phyloP scores from a whole-genome alignment of 2,888 invertebrate species.

The Drosophila emarginata region DNA sequence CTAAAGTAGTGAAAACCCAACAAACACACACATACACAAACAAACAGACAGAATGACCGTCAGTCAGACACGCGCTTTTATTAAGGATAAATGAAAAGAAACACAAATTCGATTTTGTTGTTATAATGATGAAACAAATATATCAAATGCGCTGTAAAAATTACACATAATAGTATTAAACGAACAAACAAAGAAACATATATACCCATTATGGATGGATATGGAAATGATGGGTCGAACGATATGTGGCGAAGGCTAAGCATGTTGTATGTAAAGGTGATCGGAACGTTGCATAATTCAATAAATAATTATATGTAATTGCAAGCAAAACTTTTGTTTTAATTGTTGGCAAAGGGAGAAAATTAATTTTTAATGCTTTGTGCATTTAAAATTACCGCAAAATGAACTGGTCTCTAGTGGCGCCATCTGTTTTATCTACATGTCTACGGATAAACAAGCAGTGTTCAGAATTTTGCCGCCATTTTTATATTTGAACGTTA shows the following conservation, averaged over 20 bases:
- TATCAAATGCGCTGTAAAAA: slow-evolving; percentile 77
- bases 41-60: slow-evolving; percentile 1
- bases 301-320: slow-evolving; percentile 70
- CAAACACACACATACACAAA: slow-evolving; percentile 26
- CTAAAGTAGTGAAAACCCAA: slow-evolving; percentile 55
- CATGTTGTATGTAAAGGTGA: slow-evolving; percentile 49
- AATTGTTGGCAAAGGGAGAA: neutral
- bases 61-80: slow-evolving; percentile 51
- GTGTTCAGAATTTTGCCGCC: neutral
- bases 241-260: neutral
- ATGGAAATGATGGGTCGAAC: slow-evolving; percentile 42
- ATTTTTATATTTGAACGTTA: neutral
- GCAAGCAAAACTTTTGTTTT: slow-evolving; percentile 5
- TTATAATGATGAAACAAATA: slow-evolving; percentile 46
- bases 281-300: slow-evolving; percentile 68
- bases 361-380: no score
- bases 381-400: neutral
- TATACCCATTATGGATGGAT: slow-evolving; percentile 33
- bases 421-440: neutral
- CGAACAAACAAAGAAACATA: slow-evolving; percentile 39
- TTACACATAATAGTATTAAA: slow-evolving; percentile 70
- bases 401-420: neutral
- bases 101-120: slow-evolving; percentile 48
- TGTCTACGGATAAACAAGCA: neutral
- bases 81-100: slow-evolving; percentile 28